Conservation (phyloP, 1,140 invertebrate genomes). For the Magallana angulata region DNA sequence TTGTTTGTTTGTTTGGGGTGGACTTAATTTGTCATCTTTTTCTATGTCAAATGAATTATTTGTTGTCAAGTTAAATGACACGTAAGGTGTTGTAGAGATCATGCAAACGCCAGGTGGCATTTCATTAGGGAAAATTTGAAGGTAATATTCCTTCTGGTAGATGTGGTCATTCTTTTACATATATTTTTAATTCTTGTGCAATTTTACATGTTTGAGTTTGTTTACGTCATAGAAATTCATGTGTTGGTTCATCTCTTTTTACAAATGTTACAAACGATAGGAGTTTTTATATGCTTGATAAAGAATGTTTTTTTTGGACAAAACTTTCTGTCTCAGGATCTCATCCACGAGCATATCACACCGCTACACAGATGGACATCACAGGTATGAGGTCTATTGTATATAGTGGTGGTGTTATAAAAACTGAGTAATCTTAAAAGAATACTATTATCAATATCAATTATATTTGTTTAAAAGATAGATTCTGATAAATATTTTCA, state of each 20-base stretch:
- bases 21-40: conserved; percentile 7
- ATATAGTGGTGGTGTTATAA: conserved; percentile 2
- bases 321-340: neutral
- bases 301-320: neutral
- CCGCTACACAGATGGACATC: neutral
- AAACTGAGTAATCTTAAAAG: neutral
- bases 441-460: conserved; percentile 17
- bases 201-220: conserved; percentile 25
- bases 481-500: neutral
- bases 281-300: neutral
- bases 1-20: conserved; percentile 43
- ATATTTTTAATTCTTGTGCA: neutral
- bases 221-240: conserved; percentile 3
- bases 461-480: conserved; percentile 9
- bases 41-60: neutral
- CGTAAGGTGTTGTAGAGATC: neutral
- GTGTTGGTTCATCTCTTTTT: neutral
- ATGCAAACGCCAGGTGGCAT: neutral
- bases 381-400: conserved; percentile 26
- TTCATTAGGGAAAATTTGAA: neutral
- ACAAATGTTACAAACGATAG: neutral
- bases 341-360: neutral
- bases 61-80: neutral
- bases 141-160: conserved; percentile 13
- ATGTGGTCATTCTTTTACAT: neutral